These are phyloP conservation scores for Bufo bufo DNA, from an alignment of 2,113 vertebrate genomes.

Conservation along the genomic window DNA sequence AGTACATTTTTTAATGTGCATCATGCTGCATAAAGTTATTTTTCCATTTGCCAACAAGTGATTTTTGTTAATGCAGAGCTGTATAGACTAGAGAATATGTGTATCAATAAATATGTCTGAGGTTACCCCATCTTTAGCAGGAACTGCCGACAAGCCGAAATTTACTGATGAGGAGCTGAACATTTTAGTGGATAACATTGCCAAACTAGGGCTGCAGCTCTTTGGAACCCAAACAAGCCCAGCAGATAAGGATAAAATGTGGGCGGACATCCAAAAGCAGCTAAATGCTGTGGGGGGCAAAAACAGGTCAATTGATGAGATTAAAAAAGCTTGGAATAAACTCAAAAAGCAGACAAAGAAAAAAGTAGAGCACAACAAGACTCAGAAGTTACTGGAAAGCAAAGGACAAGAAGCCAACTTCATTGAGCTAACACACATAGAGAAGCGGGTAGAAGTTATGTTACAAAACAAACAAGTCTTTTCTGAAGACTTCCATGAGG, in stretches of 20 bases:
- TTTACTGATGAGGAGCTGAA: constrained; percentile 53
- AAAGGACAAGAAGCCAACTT: constrained; percentile 24
- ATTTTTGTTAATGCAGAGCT: background rate
- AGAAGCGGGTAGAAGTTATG: constrained; percentile 50
- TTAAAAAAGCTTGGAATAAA: constrained; percentile 53
- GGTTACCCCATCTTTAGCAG: constrained; percentile 52
- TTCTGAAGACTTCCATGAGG: constrained; percentile 41
- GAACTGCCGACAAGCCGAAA: constrained; percentile 33
- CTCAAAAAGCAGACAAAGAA: constrained; percentile 53
- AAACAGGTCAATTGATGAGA: constrained; percentile 45
- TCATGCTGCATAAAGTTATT: background rate
- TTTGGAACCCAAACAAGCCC: constrained; percentile 38
- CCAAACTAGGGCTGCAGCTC: constrained; percentile 51
- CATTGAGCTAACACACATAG: constrained; percentile 22
- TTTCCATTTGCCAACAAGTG: background rate
- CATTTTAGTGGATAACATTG: constrained; percentile 53
- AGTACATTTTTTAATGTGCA: background rate
- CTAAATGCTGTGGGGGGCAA: constrained; percentile 55
- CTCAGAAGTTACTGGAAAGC: constrained; percentile 33
- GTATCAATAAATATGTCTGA: constrained; percentile 37
- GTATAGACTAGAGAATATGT: constrained; percentile 18
- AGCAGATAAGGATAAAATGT: constrained; percentile 52
- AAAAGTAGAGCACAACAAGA: constrained; percentile 50
- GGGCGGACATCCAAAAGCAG: constrained; percentile 51
- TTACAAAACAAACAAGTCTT: constrained; percentile 47